These are phyloP conservation scores for Cecidostiba fungosa DNA, from an alignment of 2,888 invertebrate species.

Conservation along the genomic window DNA sequence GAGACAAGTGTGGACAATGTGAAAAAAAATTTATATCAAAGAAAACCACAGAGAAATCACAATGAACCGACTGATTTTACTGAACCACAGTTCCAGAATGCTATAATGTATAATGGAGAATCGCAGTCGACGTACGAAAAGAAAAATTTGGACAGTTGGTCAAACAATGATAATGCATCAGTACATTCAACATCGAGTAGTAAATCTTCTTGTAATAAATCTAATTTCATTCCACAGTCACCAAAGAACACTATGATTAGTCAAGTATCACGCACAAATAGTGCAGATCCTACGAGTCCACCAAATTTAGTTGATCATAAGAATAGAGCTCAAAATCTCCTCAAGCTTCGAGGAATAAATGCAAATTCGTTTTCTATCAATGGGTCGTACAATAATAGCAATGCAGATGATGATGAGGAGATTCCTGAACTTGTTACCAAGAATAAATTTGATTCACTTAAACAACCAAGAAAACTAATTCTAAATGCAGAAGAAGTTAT, in stretches of 20 bases:
- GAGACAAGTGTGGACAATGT: neutral
- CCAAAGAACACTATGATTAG: neutral
- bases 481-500: slow-evolving; percentile 69
- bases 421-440: slow-evolving; percentile 48
- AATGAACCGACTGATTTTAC: neutral
- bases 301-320: neutral
- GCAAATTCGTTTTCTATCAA: neutral
- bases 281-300: neutral
- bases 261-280: neutral
- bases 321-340: neutral
- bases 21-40: slow-evolving; percentile 45
- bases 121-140: neutral
- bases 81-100: neutral
- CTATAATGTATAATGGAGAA: neutral
- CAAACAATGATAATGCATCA: slow-evolving; percentile 33
- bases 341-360: slow-evolving; percentile 3
- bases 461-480: slow-evolving; percentile 38
- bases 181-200: neutral
- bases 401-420: slow-evolving; percentile 14
- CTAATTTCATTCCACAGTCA: neutral
- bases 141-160: neutral
- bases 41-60: slow-evolving; percentile 3
- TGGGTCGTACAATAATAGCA: neutral
- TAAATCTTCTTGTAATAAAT: neutral
- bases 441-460: neutral